Evolutionary conservation across 37 sponge, comb jelly and placozoan species (phyloP), one percentile per base, ranked within the genome.

Genomic region (Dysidea cf. avara): DNA sequence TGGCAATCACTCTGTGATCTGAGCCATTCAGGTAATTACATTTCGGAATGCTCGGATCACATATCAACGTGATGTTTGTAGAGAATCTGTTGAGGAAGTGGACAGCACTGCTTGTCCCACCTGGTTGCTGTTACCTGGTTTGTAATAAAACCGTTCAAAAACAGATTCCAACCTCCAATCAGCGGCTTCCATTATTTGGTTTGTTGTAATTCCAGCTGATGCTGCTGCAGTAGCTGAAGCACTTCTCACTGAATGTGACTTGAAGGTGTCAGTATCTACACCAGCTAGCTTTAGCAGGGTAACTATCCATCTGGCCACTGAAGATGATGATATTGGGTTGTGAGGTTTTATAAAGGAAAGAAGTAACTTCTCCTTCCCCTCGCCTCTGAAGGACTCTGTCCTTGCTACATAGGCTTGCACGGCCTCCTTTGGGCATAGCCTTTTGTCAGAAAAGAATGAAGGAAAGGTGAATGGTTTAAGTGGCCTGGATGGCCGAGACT

Each of bases 81-180:
- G 11, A 22, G 25, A 24, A 16, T 13, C 11, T 24, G 12, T 24
- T 16, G 16, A 13, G 16, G 13, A 13, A 29, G 52, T 75, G 2
- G 75, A 43, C 7, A 68, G 68, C n/a, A 77, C 78, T 34, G 78
- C n/a, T 24, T 40, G 16, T 16, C 68, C 78, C 53, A 66, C 64
- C 20, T 40, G 38, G n/a, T 6, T 12, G 5, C 12, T 39, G 3
- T 12, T 52, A 2, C 21, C 24, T 22, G 79, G 60, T 68, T 70
- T 69, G 35, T 78, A 68, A 31, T 78, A 78, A 32, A 78, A 78
- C 43, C 43, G 59, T 34, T 80, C 71, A n/a, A n/a, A n/a, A n/a
- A n/a, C n/a, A n/a, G n/a, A n/a, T n/a, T n/a, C n/a, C n/a, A n/a
- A n/a, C n/a, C n/a, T n/a, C n/a, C n/a, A n/a, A n/a, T n/a, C n/a